Evolutionary conservation across 2,888 invertebrate species (phyloP).

Genomic region (Hedychridium roseum): DNA sequence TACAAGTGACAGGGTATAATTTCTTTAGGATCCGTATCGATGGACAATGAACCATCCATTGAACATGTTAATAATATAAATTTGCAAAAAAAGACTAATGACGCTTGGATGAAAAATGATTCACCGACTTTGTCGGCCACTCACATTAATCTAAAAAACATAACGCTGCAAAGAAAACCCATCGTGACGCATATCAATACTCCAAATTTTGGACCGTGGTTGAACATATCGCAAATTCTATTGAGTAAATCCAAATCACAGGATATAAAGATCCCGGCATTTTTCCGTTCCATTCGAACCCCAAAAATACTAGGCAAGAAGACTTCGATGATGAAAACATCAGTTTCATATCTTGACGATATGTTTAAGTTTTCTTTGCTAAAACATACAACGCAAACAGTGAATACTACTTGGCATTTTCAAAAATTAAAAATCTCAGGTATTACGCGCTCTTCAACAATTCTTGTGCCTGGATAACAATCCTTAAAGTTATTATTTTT

Average conservation of each 20-base stretch:
- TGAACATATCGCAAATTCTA: slow-evolving; percentile 24
- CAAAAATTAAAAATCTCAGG: slow-evolving; percentile 43
- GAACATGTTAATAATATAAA: slow-evolving; percentile 59
- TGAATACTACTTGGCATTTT: slow-evolving; percentile 63
- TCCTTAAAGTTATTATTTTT: no score
- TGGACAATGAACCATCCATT: slow-evolving; percentile 62
- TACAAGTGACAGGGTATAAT: no score
- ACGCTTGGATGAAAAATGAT: slow-evolving; percentile 66
- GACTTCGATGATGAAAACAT: slow-evolving; percentile 30
- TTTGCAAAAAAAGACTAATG: slow-evolving; percentile 54
- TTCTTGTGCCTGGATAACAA: no score
- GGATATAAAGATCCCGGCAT: slow-evolving; percentile 25
- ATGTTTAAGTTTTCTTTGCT: slow-evolving; percentile 67
- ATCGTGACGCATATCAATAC: slow-evolving; percentile 64
- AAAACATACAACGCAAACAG: slow-evolving; percentile 64
- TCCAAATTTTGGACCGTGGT: slow-evolving; percentile 52
- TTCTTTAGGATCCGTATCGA: slow-evolving; percentile 60
- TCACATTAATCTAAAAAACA: slow-evolving; percentile 50
- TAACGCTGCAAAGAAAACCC: slow-evolving; percentile 51
- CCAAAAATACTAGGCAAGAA: slow-evolving; percentile 30
- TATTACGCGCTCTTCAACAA: slow-evolving; percentile 13
- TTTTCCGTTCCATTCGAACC: slow-evolving; percentile 26
- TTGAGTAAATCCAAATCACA: slow-evolving; percentile 49
- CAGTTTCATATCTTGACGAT: slow-evolving; percentile 51
- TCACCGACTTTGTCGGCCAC: slow-evolving; percentile 43